phyloP scores from a whole-genome alignment of 2,113 vertebrate genomes.

The Nanger granti region DNA sequence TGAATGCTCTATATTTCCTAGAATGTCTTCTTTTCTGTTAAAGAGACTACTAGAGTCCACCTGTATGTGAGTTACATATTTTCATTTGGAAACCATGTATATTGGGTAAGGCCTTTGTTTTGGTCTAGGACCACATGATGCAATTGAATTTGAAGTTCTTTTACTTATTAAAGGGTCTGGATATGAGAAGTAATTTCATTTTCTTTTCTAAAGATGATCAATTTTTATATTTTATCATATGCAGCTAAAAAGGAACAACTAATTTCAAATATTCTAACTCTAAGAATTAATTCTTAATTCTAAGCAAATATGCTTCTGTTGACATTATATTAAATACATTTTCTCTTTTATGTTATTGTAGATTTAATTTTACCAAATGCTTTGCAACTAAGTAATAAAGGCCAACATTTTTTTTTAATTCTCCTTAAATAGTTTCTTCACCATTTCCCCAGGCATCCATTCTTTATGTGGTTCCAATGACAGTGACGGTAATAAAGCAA shows the following conservation, averaged over 20 bases:
- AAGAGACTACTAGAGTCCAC: background rate
- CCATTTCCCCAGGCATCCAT: background rate
- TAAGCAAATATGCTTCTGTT: no score
- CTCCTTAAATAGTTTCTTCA: background rate
- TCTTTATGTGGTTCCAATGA: background rate
- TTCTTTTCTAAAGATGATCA: background rate
- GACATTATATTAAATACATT: background rate
- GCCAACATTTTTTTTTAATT: background rate
- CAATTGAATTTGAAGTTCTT: background rate
- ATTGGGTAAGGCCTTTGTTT: background rate
- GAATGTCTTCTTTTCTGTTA: background rate
- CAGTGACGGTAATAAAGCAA: background rate
- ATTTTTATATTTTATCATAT: background rate
- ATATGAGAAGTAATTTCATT: background rate
- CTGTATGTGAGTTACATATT: background rate
- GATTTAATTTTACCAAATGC: background rate
- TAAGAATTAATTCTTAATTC: no score
- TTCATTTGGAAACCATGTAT: background rate
- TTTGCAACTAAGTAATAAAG: background rate
- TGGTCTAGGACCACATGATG: background rate
- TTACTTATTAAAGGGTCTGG: background rate
- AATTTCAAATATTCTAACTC: background rate
- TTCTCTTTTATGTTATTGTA: background rate
- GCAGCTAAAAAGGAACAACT: background rate
- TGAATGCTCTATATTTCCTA: background rate